Evolutionary conservation across 2,113 vertebrate species (phyloP).

Genomic region (Nanorana parkeri): DNA sequence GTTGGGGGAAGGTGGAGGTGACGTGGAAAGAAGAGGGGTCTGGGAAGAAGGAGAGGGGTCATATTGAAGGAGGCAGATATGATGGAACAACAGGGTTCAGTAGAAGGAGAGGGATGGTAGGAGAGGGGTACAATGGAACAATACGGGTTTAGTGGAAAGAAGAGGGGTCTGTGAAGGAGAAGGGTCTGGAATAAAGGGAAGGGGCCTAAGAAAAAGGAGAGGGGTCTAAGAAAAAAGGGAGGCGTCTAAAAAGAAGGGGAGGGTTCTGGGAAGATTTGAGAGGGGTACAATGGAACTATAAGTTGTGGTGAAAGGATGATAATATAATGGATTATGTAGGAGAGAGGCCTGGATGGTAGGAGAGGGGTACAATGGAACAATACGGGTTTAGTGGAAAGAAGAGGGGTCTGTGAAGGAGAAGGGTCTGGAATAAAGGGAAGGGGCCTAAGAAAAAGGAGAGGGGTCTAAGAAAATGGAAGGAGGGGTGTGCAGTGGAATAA

Average conservation of each 20-base stretch:
- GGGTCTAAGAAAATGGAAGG: too few species aligned
- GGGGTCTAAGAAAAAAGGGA: not conserved
- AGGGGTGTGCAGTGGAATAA: too few species aligned
- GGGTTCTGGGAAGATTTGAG: not conserved
- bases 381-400: not conserved
- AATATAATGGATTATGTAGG: not conserved
- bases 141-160: too few species aligned
- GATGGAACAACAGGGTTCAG: not conserved
- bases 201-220: not conserved
- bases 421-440: too few species aligned
- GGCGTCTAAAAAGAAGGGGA: not conserved
- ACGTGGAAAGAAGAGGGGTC: not conserved
- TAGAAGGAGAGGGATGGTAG: conserved; percentile 25
- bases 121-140: not conserved
- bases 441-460: too few species aligned
- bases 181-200: too few species aligned
- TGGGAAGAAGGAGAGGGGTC: not conserved
- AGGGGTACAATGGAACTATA: not conserved
- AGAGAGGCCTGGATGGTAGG: not conserved
- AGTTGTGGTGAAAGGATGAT: not conserved
- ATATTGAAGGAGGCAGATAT: too few species aligned
- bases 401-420: not conserved
- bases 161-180: too few species aligned
- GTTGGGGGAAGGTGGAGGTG: not conserved
- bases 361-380: not conserved